Conservation (phyloP, 2,113 vertebrate species). For the Marmota flaviventris region DNA sequence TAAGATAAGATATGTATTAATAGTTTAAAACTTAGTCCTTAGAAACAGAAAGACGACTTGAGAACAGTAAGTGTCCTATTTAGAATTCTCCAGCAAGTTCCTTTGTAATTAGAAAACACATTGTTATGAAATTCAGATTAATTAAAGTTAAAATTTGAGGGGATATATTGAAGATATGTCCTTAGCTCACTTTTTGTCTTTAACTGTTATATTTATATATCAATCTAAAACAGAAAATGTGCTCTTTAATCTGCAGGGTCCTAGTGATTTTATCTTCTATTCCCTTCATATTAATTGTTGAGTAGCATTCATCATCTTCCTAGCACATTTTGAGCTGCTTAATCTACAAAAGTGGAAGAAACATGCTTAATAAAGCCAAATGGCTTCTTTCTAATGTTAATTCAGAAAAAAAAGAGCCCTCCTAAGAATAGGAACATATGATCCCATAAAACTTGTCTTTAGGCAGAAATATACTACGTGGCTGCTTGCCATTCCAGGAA, state of each 20-base stretch:
- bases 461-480: background rate
- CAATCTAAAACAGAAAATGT: conserved; percentile 64
- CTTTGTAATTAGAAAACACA: conserved; percentile 67
- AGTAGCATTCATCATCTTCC: conserved; percentile 28
- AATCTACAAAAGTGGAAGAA: background rate
- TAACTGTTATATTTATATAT: conserved; percentile 40
- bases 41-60: background rate
- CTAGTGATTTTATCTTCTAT: conserved; percentile 38
- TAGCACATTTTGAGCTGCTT: conserved; percentile 3
- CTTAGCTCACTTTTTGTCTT: conserved; percentile 22
- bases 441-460: conserved; percentile 28
- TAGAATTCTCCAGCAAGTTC: conserved; percentile 58
- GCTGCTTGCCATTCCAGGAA: background rate
- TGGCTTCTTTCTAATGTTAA: conserved; percentile 58
- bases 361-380: conserved; percentile 52
- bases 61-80: background rate
- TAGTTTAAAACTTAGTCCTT: conserved; percentile 9
- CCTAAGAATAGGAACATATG: background rate
- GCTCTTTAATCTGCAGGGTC: background rate
- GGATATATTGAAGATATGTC: background rate
- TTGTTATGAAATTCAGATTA: conserved; percentile 66
- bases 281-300: conserved; percentile 39
- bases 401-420: conserved; percentile 55
- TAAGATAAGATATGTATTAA: background rate
- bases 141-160: conserved; percentile 69